Evolutionary conservation across 2,888 invertebrate genomes (phyloP).

Genomic region (Netelia fuscicornis): DNA sequence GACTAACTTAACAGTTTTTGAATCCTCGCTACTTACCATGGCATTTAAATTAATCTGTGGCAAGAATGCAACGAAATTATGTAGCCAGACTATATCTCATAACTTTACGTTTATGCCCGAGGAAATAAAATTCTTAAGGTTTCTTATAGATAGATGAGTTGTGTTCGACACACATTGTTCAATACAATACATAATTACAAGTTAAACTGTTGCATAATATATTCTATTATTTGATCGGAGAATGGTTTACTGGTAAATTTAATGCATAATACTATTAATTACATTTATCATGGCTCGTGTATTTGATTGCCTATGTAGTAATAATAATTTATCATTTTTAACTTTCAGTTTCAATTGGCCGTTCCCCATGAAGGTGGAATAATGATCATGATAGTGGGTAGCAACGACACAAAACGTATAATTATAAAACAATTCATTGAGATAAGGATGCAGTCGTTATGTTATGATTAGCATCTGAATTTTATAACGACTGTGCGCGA

Average conservation of each 20-base stretch:
- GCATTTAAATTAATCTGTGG: constrained; percentile 18
- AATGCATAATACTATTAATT: constrained; percentile 29
- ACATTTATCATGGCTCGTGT: constrained; percentile 49
- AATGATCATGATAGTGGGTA: neutral
- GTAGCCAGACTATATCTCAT: neutral
- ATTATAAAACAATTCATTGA: constrained; percentile 44
- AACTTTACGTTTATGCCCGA: neutral
- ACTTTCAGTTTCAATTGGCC: neutral
- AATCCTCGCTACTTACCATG: constrained; percentile 31
- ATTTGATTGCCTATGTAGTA: constrained; percentile 36
- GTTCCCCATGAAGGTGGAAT: neutral
- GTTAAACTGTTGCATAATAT: constrained; percentile 28
- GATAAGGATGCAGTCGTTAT: constrained; percentile 13
- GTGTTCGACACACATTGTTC: neutral
- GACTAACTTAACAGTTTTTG: constrained; percentile 10
- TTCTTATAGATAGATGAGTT: neutral
- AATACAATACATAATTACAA: constrained; percentile 10
- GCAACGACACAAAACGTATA: constrained; percentile 21
- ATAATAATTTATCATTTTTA: constrained; percentile 6
- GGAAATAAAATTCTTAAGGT: neutral
- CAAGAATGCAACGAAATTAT: constrained; percentile 11
- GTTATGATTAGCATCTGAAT: neutral
- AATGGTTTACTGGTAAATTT: constrained; percentile 56
- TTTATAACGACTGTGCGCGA: neutral
- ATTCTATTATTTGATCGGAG: constrained; percentile 47